phyloP scores from a whole-genome alignment of 1,140 invertebrate species.

The Penaeus vannamei region DNA sequence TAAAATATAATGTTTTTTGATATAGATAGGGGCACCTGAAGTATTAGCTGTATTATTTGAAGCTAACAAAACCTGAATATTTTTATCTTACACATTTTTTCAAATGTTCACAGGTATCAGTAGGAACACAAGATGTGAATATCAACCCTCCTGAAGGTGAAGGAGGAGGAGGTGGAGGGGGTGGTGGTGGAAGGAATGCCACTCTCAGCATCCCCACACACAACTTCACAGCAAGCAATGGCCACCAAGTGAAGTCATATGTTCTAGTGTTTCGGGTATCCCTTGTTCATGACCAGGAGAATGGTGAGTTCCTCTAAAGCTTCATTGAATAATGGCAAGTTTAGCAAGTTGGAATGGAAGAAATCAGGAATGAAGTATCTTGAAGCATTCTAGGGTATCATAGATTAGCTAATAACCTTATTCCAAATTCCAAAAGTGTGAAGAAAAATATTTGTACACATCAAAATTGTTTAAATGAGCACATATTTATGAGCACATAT shows the following conservation, averaged over 20 bases:
- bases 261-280: slow-evolving; percentile 86
- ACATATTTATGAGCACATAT: too few species aligned
- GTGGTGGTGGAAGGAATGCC: slow-evolving; percentile 75
- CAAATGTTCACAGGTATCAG: slow-evolving; percentile 71
- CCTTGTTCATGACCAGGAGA: slow-evolving; percentile 69
- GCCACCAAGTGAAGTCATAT: slow-evolving; percentile 89
- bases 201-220: slow-evolving; percentile 88
- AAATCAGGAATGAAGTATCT: too few species aligned
- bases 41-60: neutral
- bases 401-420: too few species aligned
- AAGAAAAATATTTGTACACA: too few species aligned
- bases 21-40: too few species aligned
- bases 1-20: too few species aligned
- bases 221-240: slow-evolving; percentile 85
- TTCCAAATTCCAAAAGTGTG: too few species aligned
- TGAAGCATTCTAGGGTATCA: too few species aligned
- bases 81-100: slow-evolving; percentile 54
- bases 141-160: slow-evolving; percentile 80
- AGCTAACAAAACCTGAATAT: neutral
- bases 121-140: slow-evolving; percentile 84
- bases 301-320: slow-evolving; percentile 63
- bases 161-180: slow-evolving; percentile 12
- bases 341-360: too few species aligned
- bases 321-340: too few species aligned
- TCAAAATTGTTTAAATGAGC: too few species aligned